Evolutionary conservation across 2,888 invertebrate species (phyloP).

Genomic region (Cotesia congregata): DNA sequence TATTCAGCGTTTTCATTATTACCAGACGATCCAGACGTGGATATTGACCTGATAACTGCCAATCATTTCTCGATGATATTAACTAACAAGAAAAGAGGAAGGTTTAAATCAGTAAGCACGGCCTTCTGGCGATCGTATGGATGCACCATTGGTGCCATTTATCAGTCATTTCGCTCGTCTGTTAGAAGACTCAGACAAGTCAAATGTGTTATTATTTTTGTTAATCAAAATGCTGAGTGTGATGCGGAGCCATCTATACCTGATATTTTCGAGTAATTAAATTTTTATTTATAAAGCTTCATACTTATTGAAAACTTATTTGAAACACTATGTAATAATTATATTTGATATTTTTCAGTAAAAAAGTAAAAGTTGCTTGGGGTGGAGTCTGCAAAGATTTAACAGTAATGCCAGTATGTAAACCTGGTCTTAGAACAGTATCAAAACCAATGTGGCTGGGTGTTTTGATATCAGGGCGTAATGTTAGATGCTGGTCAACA

Average conservation of each 20-base stretch:
- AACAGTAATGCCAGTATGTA: conserved; percentile 48
- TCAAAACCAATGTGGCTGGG: conserved; percentile 47
- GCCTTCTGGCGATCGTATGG: neutral
- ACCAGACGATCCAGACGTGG: conserved; percentile 56
- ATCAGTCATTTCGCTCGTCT: neutral
- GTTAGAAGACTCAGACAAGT: conserved; percentile 24
- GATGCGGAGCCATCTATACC: neutral
- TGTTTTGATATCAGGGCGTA: conserved; percentile 55
- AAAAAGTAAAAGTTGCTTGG: conserved; percentile 48
- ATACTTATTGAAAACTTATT: too few species aligned
- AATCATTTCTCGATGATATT: conserved; percentile 37
- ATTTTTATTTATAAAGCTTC: conserved; percentile 47
- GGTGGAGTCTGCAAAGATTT: conserved; percentile 57
- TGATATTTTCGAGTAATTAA: conserved; percentile 33
- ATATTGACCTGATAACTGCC: conserved; percentile 42
- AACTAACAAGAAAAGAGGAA: conserved; percentile 10
- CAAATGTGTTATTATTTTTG: conserved; percentile 43
- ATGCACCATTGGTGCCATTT: neutral
- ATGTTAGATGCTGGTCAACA: conserved; percentile 61
- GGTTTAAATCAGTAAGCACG: neutral
- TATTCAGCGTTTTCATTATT: conserved; percentile 53
- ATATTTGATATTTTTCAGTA: conserved; percentile 26
- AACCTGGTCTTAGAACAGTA: conserved; percentile 41
- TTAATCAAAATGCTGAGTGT: conserved; percentile 12
- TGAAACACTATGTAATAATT: too few species aligned